Base-by-base conservation (phyloP, 2,797 vertebrate genomes). In the Cynopterus sphinx region DNA sequence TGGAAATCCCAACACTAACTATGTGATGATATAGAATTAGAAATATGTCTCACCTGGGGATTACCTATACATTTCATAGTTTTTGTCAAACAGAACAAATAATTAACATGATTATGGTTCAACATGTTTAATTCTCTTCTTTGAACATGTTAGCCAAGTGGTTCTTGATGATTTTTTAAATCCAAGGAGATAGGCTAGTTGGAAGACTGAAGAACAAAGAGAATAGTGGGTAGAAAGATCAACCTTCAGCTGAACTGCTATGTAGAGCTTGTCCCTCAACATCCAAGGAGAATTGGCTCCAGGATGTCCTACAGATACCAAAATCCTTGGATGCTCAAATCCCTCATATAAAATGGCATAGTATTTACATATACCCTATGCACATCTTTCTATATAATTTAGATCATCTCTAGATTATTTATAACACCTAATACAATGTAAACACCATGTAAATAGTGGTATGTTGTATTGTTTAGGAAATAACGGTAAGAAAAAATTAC, bases 31-130 rank as follows among this genome's bases (percentile, higher is more conserved):
- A 68, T 17, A 12, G 21, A 94, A 88, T 39, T 43, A 77, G 13
- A 94, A 90, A 70, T 13, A 71, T 9, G n/a, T 74, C 39, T 55
- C 67, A 90, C 33, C 13, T 57, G 3, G 12, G 6, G 8, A 68
- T 1, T 4, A n/a, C 11, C 21, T n/a, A n/a, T 0, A 11, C 5
- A 41, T 17, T 77, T 53, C 65, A 4, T 15, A 16, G 39, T 77
- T 55, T 51, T 82, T 82, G 67, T 77, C 31, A 81, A 95, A 79
- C 24, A 91, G 17, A 90, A 81, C 9, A 86, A 88, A 77, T 53
- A 2, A 63, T 63, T 39, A 86, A 68, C 15, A 41, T 68, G 39
- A 49, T 59, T 10, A n/a, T 83, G 22, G 75, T 49, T 74, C 55
- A 28, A 43, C 3, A 79, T 39, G 15, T 39, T 16, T 73, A 67